A percentile compares a stretch with the other conserved stretches of the same genome.
Conservation (phyloP, 2,888 invertebrate genomes). For the Synanthedon tipuliformis region DNA sequence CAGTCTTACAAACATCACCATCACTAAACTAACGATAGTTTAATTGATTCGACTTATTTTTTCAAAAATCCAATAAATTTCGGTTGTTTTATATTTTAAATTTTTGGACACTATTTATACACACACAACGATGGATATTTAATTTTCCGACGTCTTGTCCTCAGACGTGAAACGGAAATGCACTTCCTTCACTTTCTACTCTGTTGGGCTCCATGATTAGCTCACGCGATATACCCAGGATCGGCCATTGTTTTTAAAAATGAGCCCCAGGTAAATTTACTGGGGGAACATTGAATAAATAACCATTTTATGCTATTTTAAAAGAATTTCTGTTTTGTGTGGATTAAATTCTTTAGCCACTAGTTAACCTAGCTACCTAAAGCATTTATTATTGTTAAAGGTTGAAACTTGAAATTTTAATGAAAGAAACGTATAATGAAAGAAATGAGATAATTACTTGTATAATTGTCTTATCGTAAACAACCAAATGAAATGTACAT, state of each 20-base stretch:
- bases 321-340: too few species aligned
- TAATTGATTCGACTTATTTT: neutral
- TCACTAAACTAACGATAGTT: neutral
- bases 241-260: conserved; percentile 28
- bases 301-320: too few species aligned
- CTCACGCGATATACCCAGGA: conserved; percentile 21
- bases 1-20: neutral
- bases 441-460: too few species aligned
- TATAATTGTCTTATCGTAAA: too few species aligned
- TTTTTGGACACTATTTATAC: neutral
- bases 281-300: too few species aligned
- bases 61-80: neutral
- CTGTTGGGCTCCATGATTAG: conserved; percentile 22
- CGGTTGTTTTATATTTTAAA: neutral
- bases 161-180: conserved; percentile 36
- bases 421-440: too few species aligned
- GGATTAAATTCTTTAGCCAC: too few species aligned
- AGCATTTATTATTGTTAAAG: too few species aligned
- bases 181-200: conserved; percentile 49
- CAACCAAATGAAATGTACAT: too few species aligned
- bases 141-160: conserved; percentile 16
- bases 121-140: neutral
- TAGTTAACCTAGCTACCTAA: too few species aligned
- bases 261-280: neutral
- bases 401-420: too few species aligned